Conservation (phyloP, 2,888 invertebrate species). For the Parnassius smintheus region DNA sequence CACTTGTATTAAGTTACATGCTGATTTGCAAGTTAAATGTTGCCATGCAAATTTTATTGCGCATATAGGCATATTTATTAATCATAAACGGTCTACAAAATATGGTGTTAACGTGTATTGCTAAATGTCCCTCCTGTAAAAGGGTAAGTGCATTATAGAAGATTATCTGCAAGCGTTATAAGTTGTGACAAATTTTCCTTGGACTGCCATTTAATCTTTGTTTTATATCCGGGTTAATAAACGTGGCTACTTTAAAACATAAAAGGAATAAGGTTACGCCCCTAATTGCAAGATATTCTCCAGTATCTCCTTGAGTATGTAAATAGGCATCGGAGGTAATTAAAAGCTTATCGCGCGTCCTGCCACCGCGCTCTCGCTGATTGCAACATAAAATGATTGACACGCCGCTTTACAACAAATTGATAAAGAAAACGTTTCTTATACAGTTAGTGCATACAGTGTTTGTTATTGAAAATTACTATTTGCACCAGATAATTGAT, state of each 20-base stretch:
- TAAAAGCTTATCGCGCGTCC: constrained; percentile 75
- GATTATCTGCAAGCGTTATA: constrained; percentile 6
- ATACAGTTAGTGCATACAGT: constrained; percentile 63
- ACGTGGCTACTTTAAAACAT: constrained; percentile 57
- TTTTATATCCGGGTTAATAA: constrained; percentile 64
- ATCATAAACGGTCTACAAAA: constrained; percentile 42
- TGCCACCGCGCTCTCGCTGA: constrained; percentile 65
- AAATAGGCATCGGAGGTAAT: constrained; percentile 77
- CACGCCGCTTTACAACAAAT: constrained; percentile 69
- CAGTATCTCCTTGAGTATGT: constrained; percentile 76
- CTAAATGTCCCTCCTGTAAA: constrained; percentile 38
- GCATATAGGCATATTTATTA: constrained; percentile 44
- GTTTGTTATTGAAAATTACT: constrained; percentile 76
- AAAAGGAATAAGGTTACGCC: constrained; percentile 73
- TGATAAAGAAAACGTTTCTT: constrained; percentile 74
- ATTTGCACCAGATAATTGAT: constrained; percentile 78
- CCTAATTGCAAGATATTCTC: constrained; percentile 76
- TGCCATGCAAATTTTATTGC: constrained; percentile 48
- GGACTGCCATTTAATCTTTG: constrained; percentile 61
- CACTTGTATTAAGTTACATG: constrained; percentile 35
- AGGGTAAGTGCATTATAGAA: constrained; percentile 39
- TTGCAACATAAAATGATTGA: constrained; percentile 78
- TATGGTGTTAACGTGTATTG: constrained; percentile 41
- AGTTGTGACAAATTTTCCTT: constrained; percentile 47
- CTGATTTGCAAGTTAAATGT: constrained; percentile 44